Percentiles rank a stretch among this genome's conserved stretches.
phyloP scores from a whole-genome alignment of 2,113 vertebrate genomes.

The Tamias sibiricus region DNA sequence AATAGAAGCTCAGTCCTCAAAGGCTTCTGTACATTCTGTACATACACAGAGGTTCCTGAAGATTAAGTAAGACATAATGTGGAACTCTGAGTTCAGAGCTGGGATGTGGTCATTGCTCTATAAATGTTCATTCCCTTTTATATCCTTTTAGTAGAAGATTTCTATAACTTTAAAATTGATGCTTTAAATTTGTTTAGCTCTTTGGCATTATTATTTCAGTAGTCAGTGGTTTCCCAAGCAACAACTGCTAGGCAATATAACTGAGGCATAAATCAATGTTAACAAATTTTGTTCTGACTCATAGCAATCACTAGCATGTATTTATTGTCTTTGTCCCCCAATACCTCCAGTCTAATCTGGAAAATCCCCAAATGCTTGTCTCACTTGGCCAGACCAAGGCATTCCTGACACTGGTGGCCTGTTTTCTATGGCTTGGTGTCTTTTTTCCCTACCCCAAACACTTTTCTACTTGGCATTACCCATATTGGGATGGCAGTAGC shows the following conservation, averaged over 20 bases:
- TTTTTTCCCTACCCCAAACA: neutral
- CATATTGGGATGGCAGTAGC: neutral
- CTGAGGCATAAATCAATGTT: conserved; percentile 62
- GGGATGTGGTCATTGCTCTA: neutral
- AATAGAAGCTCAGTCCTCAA: neutral
- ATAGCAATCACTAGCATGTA: neutral
- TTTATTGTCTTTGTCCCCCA: neutral
- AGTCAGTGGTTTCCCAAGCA: conserved; percentile 63
- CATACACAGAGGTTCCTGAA: neutral
- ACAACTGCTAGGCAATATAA: conserved; percentile 34
- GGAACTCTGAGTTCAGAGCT: neutral
- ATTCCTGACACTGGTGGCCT: neutral
- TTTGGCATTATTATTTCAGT: conserved; percentile 60
- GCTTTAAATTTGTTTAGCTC: conserved; percentile 61
- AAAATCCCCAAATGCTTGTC: neutral
- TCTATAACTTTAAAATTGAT: conserved; percentile 68
- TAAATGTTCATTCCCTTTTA: neutral
- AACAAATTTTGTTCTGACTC: conserved; percentile 53
- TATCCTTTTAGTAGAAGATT: conserved; percentile 49
- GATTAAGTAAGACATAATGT: neutral
- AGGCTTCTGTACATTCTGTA: neutral
- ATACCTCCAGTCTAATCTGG: neutral
- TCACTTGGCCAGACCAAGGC: neutral
- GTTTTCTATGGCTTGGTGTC: neutral
- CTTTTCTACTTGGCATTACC: neutral